A percentile compares a stretch with the other conserved stretches of the same genome.
Evolutionary conservation across 2,888 invertebrate species (phyloP).

Genomic region (Conistra vaccinii): DNA sequence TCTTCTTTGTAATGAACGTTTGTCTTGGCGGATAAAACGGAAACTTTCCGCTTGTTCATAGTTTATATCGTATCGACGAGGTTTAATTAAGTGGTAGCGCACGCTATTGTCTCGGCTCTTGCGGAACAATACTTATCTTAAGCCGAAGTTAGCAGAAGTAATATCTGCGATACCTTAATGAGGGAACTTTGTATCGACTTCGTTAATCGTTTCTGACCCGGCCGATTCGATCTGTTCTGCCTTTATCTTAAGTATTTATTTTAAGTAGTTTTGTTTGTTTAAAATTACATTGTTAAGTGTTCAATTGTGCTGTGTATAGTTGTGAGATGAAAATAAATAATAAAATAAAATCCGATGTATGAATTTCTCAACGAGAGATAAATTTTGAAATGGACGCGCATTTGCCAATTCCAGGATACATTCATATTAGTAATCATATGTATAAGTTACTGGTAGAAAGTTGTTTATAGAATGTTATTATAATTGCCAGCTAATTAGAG

Average conservation of each 20-base stretch:
- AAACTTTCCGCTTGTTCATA: constrained; percentile 80
- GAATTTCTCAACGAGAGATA: constrained; percentile 73
- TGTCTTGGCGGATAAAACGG: constrained; percentile 79
- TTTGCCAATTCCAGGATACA: constrained; percentile 73
- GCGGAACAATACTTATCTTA: constrained; percentile 89
- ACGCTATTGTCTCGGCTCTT: constrained; percentile 88
- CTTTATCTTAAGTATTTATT: constrained; percentile 68
- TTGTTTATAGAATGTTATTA: constrained; percentile 34
- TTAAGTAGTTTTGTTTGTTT: constrained; percentile 63
- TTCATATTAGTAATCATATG: constrained; percentile 54
- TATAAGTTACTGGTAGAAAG: constrained; percentile 73
- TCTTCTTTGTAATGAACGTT: constrained; percentile 66
- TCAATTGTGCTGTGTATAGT: constrained; percentile 64
- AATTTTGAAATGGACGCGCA: constrained; percentile 85
- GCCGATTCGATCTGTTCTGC: constrained; percentile 69
- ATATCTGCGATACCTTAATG: constrained; percentile 90
- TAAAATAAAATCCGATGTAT: constrained; percentile 65
- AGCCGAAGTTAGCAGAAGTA: constrained; percentile 87
- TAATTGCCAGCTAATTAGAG: constrained; percentile 57
- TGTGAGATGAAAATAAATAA: constrained; percentile 67
- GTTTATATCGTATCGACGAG: constrained; percentile 80
- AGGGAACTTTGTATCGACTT: constrained; percentile 90
- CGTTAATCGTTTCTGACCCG: constrained; percentile 86
- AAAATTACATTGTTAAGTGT: constrained; percentile 57
- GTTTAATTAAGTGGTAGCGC: constrained; percentile 89